These are phyloP conservation scores for Drosophila longiperda DNA, from an alignment of 2,888 invertebrate genomes.

Conservation along the genomic window DNA sequence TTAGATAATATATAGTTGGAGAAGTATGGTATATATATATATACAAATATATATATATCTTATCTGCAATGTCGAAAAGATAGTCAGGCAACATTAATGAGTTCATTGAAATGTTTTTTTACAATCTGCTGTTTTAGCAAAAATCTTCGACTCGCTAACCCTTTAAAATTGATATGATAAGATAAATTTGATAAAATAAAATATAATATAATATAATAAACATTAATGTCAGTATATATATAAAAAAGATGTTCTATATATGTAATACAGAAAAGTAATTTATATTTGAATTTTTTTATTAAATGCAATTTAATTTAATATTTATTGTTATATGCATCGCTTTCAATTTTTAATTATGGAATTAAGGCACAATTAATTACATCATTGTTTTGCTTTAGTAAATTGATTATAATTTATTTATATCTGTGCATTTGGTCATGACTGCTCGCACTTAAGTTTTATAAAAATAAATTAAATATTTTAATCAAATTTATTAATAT, in stretches of 20 bases:
- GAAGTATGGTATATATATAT: too few relatives aligned
- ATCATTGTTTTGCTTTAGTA: background rate
- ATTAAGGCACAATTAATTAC: background rate
- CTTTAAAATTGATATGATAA: background rate
- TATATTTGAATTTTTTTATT: background rate
- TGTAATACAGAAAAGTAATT: background rate
- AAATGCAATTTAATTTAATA: background rate
- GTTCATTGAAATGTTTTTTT: background rate
- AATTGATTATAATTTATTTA: background rate
- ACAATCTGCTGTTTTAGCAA: background rate
- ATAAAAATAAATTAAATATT: background rate
- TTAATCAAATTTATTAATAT: background rate
- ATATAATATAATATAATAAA: too few relatives aligned
- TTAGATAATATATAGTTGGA: background rate
- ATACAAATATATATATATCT: background rate
- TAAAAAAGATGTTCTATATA: background rate
- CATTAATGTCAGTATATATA: background rate
- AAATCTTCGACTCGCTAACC: background rate
- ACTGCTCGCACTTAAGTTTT: background rate
- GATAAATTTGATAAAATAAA: rapidly evolving
- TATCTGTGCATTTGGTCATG: background rate
- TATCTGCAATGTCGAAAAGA: background rate
- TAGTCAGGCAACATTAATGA: background rate
- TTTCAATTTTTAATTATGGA: background rate
- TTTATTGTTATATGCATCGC: background rate